Percentiles rank a stretch among this genome's conserved stretches.
These are phyloP conservation scores for Alligator mississippiensis DNA, from an alignment of 2,113 vertebrate genomes.

Conservation along the genomic window DNA sequence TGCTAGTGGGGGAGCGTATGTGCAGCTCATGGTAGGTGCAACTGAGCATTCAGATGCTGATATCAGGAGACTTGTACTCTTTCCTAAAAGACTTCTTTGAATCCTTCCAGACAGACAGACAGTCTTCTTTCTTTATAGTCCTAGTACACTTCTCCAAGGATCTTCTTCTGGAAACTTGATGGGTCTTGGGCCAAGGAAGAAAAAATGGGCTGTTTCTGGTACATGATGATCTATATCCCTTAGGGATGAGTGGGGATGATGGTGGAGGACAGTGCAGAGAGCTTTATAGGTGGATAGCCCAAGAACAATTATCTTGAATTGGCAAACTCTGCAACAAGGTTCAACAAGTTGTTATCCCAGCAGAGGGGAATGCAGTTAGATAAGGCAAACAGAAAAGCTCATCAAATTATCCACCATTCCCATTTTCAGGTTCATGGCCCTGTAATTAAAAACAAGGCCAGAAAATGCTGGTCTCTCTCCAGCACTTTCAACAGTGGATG, in stretches of 20 bases:
- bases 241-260: neutral
- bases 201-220: neutral
- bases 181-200: neutral
- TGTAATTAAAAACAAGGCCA: neutral
- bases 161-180: neutral
- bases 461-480: neutral
- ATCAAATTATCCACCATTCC: neutral
- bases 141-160: neutral
- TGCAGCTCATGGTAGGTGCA: neutral
- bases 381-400: neutral
- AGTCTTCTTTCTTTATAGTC: neutral
- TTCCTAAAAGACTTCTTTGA: neutral
- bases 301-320: neutral
- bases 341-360: neutral
- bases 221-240: too few relatives aligned
- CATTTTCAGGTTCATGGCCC: neutral
- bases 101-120: neutral
- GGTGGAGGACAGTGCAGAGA: neutral
- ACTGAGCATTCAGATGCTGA: neutral
- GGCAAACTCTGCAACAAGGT: neutral
- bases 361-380: neutral
- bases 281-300: neutral
- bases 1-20: neutral
- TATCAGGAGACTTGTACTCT: neutral
- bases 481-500: rapidly evolving